phyloP scores from a whole-genome alignment of 64 coral and sea anemone species.

The Stichodactyla mertensii region DNA sequence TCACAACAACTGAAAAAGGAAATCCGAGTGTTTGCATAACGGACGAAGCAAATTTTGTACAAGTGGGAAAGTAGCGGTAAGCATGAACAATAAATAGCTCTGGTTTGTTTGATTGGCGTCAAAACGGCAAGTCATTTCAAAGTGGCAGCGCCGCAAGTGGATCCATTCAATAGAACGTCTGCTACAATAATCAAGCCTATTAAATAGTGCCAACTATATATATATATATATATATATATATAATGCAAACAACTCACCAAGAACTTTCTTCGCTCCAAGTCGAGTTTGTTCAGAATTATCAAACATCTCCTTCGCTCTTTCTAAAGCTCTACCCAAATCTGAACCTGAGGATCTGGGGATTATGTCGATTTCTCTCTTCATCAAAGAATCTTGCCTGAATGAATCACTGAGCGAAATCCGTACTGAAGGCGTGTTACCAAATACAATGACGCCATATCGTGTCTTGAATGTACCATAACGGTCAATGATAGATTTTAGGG shows the following conservation, averaged over 20 bases:
- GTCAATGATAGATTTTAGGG: slow-evolving; percentile 20
- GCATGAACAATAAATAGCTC: too few relatives aligned
- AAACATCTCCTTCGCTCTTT: slow-evolving; percentile 31
- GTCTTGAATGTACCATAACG: slow-evolving; percentile 8
- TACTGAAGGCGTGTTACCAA: slow-evolving; percentile 32
- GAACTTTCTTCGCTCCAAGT: slow-evolving; percentile 23
- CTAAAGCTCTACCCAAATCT: slow-evolving; percentile 24
- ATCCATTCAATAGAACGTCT: too few relatives aligned
- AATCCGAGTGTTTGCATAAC: too few relatives aligned
- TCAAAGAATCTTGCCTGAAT: background rate
- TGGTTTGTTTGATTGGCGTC: too few relatives aligned
- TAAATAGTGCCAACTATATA: too few relatives aligned
- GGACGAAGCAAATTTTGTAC: too few relatives aligned
- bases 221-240: too few relatives aligned
- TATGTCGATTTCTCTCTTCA: slow-evolving; percentile 3
- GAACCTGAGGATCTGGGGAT: slow-evolving; percentile 15
- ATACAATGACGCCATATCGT: slow-evolving; percentile 30
- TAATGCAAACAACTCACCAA: background rate
- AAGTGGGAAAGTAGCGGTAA: too few relatives aligned
- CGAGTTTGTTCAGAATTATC: slow-evolving; percentile 3
- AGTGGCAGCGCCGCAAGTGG: too few relatives aligned
- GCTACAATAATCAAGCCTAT: too few relatives aligned
- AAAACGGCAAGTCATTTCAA: too few relatives aligned
- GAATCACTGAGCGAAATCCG: slow-evolving; percentile 16
- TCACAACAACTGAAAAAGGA: slow-evolving; percentile 29